phyloP scores from a whole-genome alignment of 2,888 invertebrate species.

The Chaetogeoica ovagalla region DNA sequence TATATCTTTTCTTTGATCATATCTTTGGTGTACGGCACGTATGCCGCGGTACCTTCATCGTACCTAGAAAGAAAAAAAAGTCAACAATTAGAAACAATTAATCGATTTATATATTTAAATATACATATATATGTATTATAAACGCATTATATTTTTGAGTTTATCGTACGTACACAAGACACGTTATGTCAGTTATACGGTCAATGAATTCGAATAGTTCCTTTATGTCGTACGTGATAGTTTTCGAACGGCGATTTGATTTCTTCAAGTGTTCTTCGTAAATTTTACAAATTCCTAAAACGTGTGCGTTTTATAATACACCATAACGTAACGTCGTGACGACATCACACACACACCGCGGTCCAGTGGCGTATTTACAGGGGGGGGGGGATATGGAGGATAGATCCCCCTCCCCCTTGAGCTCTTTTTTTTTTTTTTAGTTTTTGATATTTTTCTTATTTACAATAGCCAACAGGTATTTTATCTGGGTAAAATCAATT shows the following conservation, averaged over 20 bases:
- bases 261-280: constrained; percentile 97
- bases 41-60: constrained; percentile 92
- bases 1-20: constrained; percentile 99
- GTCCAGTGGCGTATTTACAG: too few species aligned
- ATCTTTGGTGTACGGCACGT: constrained; percentile 97
- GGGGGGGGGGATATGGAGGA: too few species aligned
- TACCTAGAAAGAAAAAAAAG: constrained; percentile 61
- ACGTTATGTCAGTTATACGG: constrained; percentile 89
- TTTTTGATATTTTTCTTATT: too few species aligned
- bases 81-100: constrained; percentile 18
- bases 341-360: too few species aligned
- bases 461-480: too few species aligned
- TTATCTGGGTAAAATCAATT: too few species aligned
- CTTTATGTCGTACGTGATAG: constrained; percentile 97
- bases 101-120: neutral
- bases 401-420: too few species aligned
- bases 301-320: too few species aligned
- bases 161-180: constrained; percentile 73
- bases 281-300: constrained; percentile 90
- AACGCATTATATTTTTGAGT: too few species aligned
- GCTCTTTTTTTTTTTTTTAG: too few species aligned
- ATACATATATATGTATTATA: too few species aligned
- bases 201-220: constrained; percentile 98
- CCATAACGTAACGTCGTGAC: too few species aligned
- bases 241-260: constrained; percentile 90